Conservation (phyloP, 2,113 vertebrate genomes). For the Lates calcarifer region DNA sequence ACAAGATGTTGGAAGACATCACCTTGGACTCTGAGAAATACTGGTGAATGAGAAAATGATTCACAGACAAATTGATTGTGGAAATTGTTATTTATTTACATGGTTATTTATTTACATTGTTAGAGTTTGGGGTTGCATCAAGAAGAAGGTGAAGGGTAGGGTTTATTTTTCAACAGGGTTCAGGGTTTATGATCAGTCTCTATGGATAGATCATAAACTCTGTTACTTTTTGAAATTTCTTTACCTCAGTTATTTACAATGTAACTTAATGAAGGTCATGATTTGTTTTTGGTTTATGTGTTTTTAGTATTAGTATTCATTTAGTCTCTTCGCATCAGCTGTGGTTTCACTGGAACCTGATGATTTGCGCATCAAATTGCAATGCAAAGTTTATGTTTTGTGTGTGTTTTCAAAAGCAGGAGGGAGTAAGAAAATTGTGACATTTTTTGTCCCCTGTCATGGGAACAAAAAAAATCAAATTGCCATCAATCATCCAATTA, state of each 20-base stretch:
- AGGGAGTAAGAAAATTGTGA: slow-evolving; percentile 3
- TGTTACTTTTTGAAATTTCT: no score
- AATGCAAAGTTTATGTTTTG: neutral
- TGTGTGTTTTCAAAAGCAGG: slow-evolving; percentile 8
- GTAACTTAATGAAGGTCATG: neutral
- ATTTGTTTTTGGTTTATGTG: neutral
- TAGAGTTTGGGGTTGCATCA: neutral
- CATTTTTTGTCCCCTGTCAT: slow-evolving; percentile 21
- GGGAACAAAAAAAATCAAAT: slow-evolving; percentile 42
- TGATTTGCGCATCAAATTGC: neutral
- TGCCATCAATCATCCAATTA: slow-evolving; percentile 68
- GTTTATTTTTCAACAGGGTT: neutral
- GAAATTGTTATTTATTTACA: neutral
- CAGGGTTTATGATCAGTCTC: neutral
- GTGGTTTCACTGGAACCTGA: neutral
- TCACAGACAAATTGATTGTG: neutral
- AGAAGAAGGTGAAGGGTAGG: neutral
- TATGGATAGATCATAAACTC: no score
- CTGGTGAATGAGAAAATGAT: neutral
- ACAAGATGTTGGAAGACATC: neutral
- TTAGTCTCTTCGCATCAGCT: neutral
- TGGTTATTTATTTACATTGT: no score
- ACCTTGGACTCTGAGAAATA: neutral
- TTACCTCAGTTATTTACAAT: neutral
- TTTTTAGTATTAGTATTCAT: neutral